Evolutionary conservation across 2,888 invertebrate genomes (phyloP), one percentile per base, ranked within the genome.

Genomic region (Arrhopalites spinosus): DNA sequence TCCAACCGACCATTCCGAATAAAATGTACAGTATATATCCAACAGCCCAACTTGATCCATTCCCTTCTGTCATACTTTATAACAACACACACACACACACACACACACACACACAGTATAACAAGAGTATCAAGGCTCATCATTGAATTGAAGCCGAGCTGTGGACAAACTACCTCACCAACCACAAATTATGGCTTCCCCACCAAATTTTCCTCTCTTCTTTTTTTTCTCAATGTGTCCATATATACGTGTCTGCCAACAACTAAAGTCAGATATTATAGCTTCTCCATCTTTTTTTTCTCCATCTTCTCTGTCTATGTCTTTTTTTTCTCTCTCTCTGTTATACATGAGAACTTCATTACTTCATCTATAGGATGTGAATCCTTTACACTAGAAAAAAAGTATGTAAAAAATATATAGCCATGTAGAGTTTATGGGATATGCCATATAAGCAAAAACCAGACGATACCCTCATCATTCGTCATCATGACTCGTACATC

Each of bases 311-410:
- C 63, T 63, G 30, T 63, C 63, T 63, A 11, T 53, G 23, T 61
- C 15, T 23, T 27, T n/a, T n/a, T 53, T 76, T 69, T 73, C 61
- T 53, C 64, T 47, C 20, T 11, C 20, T 53, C n/a, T 56, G 50
- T 53, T 30, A 59, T 36, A 59, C 59, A 69, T 78, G 79, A 79
- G 77, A 77, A 79, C 79, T 79, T 79, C 79, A 79, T 79, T 79
- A 79, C 77, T 77, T 74, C 70, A 56, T 71, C 71, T 75, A 47
- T 73, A 59, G 45, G 45, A 25, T 67, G 13, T 36, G 3, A 36
- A 36, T 36, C 36, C 36, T 36, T 36, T 36, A 11, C 36, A 36
- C 11, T 36, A 11, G 56, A 56, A 30, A 15, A 64, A 1, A 25
- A 30, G n/a, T 20, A 64, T 3, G 61, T 3, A 27, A 23, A 61